Evolutionary conservation across 2,113 vertebrate species (phyloP).

Genomic region (Protobothrops flavoviridis): DNA sequence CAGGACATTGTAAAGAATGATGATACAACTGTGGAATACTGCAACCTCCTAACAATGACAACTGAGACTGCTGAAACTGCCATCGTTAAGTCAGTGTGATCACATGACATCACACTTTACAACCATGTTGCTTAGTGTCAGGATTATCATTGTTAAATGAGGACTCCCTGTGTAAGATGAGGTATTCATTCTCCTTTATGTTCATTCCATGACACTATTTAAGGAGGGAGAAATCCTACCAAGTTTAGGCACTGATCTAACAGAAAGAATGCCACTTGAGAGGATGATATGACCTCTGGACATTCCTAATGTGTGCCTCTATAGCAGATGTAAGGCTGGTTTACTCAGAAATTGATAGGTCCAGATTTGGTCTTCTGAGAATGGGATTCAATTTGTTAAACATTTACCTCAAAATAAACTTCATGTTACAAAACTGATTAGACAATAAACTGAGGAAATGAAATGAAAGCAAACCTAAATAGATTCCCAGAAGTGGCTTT

Average conservation of each 20-base stretch:
- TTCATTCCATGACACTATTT: background rate
- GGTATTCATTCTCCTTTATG: background rate
- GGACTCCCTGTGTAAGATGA: background rate
- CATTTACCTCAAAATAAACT: background rate
- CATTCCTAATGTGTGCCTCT: background rate
- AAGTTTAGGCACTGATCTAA: background rate
- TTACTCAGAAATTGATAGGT: background rate
- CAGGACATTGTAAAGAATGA: background rate
- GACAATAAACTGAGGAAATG: slow-evolving; percentile 2
- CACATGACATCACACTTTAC: background rate
- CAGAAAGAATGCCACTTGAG: background rate
- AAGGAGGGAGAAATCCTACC: background rate
- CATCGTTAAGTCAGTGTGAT: background rate
- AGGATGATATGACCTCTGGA: background rate
- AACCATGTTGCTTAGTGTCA: background rate
- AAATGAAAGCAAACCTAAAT: background rate
- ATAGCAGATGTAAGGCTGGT: background rate
- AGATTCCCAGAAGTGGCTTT: slow-evolving; percentile 4
- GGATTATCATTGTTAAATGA: background rate
- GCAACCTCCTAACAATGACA: background rate
- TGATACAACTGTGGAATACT: background rate
- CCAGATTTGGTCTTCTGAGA: slow-evolving; percentile 16
- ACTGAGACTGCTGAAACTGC: background rate
- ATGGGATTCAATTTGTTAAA: slow-evolving; percentile 24
- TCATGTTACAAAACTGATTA: slow-evolving; percentile 4